Evolutionary conservation across 2,888 invertebrate genomes (phyloP).

Genomic region (Drosophila neutralis): DNA sequence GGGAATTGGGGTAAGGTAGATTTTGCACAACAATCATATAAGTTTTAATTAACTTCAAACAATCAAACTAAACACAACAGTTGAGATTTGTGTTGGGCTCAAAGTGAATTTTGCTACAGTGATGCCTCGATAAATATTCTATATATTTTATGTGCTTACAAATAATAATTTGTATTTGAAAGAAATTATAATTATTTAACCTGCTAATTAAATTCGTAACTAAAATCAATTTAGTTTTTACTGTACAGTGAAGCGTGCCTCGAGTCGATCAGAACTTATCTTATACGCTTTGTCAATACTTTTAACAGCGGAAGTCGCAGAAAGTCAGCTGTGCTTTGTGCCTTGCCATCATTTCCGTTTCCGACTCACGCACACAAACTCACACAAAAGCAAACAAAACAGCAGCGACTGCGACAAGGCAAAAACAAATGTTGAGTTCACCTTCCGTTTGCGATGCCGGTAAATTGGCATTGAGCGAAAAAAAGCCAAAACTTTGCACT

Average conservation of each 20-base stretch:
- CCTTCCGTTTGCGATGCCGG: slow-evolving; percentile 43
- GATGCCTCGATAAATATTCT: background rate
- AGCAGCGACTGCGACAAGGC: slow-evolving; percentile 1
- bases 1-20: background rate
- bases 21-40: slow-evolving; percentile 68
- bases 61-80: slow-evolving; percentile 36
- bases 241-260: slow-evolving; percentile 43
- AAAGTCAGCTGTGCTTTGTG: slow-evolving; percentile 49
- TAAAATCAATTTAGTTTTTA: background rate
- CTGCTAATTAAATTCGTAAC: background rate
- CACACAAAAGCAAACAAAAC: slow-evolving; percentile 23
- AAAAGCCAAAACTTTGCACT: slow-evolving; percentile 8
- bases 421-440: slow-evolving; percentile 32
- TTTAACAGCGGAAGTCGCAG: slow-evolving; percentile 37
- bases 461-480: slow-evolving; percentile 63
- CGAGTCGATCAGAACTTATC: slow-evolving; percentile 18
- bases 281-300: slow-evolving; percentile 60
- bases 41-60: slow-evolving; percentile 79
- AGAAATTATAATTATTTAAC: background rate
- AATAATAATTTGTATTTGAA: background rate
- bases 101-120: slow-evolving; percentile 50
- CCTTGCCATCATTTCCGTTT: slow-evolving; percentile 71
- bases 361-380: slow-evolving; percentile 46
- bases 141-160: background rate
- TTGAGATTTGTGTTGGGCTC: slow-evolving; percentile 3